A percentile compares a stretch with the other conserved stretches of the same genome.
phyloP scores from a whole-genome alignment of 2,113 vertebrate species.

The Lophura nycthemera region DNA sequence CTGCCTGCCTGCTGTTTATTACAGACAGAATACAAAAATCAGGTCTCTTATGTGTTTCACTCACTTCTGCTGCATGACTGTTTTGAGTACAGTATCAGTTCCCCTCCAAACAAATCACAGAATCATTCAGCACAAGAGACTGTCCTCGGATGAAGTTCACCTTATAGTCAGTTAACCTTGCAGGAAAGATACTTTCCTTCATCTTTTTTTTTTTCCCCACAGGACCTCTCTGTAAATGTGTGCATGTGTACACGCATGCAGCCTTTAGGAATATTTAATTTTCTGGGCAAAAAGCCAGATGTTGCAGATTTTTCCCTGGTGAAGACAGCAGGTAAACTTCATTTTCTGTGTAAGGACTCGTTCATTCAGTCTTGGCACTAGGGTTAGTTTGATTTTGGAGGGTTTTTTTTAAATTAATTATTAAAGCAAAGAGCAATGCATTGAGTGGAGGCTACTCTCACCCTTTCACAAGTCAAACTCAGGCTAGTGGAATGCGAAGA shows the following conservation, averaged over 20 bases:
- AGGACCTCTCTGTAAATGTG: background rate
- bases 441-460: background rate
- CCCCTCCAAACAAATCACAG: background rate
- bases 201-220: background rate
- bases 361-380: rapidly evolving
- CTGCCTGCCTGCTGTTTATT: background rate
- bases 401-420: background rate
- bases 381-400: background rate
- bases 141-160: constrained; percentile 48
- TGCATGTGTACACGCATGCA: background rate
- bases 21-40: background rate
- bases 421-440: background rate
- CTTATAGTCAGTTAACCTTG: constrained; percentile 73
- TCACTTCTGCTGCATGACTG: background rate
- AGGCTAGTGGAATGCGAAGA: rapidly evolving
- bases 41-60: rapidly evolving
- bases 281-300: constrained; percentile 77
- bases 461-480: background rate
- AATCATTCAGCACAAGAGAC: constrained; percentile 32
- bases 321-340: background rate
- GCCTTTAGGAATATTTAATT: constrained; percentile 72
- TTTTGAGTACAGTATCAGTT: background rate
- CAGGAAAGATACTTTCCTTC: background rate
- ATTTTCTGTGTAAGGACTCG: background rate
- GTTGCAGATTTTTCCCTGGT: constrained; percentile 29